phyloP scores from a whole-genome alignment of 2,888 invertebrate genomes.

The Chaetoderma sp. region DNA sequence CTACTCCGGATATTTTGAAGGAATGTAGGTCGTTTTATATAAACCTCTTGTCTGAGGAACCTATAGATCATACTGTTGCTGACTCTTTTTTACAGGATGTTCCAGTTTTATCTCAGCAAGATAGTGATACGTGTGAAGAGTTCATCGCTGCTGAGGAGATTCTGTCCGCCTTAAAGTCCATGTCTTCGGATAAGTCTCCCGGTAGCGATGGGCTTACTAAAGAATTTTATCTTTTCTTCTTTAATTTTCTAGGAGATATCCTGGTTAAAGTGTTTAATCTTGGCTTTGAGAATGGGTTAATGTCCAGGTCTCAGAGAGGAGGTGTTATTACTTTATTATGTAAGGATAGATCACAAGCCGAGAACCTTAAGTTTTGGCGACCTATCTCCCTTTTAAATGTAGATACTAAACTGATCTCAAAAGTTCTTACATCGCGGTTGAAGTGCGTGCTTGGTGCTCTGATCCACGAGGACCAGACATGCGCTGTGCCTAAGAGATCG shows the following conservation, averaged over 20 bases:
- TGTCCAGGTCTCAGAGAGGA: slow-evolving; percentile 21
- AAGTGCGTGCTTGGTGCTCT: slow-evolving; percentile 26
- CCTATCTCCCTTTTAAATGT: slow-evolving; percentile 41
- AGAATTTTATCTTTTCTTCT: slow-evolving; percentile 34
- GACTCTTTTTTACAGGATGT: slow-evolving; percentile 12
- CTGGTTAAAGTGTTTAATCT: slow-evolving; percentile 18
- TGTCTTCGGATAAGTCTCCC: slow-evolving; percentile 36
- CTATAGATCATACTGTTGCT: slow-evolving; percentile 5
- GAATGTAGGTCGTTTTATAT: slow-evolving; percentile 3
- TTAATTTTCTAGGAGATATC: slow-evolving; percentile 20
- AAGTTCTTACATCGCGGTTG: slow-evolving; percentile 34
- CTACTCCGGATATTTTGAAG: neutral
- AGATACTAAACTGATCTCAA: slow-evolving; percentile 41
- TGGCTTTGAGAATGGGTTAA: slow-evolving; percentile 12
- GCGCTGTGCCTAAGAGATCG: slow-evolving; percentile 35
- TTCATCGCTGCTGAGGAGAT: slow-evolving; percentile 7
- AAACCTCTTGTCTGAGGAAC: slow-evolving; percentile 4
- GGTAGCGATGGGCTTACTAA: slow-evolving; percentile 38
- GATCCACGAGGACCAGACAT: slow-evolving; percentile 38
- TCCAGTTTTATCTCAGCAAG: slow-evolving; percentile 1
- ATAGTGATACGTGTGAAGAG: slow-evolving; percentile 16
- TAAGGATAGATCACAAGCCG: slow-evolving; percentile 30
- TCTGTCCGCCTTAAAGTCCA: slow-evolving; percentile 14
- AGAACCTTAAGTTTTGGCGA: slow-evolving; percentile 36
- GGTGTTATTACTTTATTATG: slow-evolving; percentile 33